phyloP scores from a whole-genome alignment of 2,113 vertebrate species.

The Phodopus roborovskii region DNA sequence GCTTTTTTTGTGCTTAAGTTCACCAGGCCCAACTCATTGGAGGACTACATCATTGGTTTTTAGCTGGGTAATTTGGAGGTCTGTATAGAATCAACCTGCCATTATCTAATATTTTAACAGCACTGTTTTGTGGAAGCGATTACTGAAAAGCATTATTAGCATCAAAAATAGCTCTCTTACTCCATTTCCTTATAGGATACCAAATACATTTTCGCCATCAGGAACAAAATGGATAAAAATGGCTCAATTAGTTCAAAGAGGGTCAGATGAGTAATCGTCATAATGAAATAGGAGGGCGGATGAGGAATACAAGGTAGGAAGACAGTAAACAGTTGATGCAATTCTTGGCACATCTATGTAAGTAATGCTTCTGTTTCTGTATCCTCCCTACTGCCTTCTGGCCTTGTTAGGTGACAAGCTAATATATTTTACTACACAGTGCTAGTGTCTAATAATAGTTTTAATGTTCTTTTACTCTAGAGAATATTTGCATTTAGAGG shows the following conservation, averaged over 20 bases:
- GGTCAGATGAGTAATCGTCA: slow-evolving; percentile 66
- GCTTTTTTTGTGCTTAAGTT: not conserved
- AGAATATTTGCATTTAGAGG: slow-evolving; percentile 50
- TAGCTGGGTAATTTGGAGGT: slow-evolving; percentile 34
- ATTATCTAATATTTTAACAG: slow-evolving; percentile 38
- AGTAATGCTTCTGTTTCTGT: slow-evolving; percentile 53
- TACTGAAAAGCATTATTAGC: slow-evolving; percentile 39
- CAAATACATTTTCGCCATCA: slow-evolving; percentile 44
- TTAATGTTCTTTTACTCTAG: slow-evolving; percentile 45
- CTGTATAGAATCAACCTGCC: not conserved
- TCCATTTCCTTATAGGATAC: slow-evolving; percentile 42
- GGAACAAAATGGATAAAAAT: slow-evolving; percentile 57
- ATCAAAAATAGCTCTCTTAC: slow-evolving; percentile 33
- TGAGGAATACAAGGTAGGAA: slow-evolving; percentile 18
- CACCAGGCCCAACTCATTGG: not conserved
- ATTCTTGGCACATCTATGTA: slow-evolving; percentile 48
- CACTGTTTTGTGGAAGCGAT: slow-evolving; percentile 22
- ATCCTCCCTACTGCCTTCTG: not conserved
- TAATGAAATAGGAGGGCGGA: slow-evolving; percentile 32
- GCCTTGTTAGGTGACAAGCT: slow-evolving; percentile 64
- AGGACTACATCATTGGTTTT: not conserved
- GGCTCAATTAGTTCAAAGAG: slow-evolving; percentile 57
- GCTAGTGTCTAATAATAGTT: slow-evolving; percentile 61
- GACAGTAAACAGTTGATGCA: slow-evolving; percentile 60
- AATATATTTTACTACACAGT: slow-evolving; percentile 51